Percentiles rank a stretch among this genome's conserved stretches.
Conservation (phyloP, 2,113 vertebrate genomes). For the Pterophyllum scalare region DNA sequence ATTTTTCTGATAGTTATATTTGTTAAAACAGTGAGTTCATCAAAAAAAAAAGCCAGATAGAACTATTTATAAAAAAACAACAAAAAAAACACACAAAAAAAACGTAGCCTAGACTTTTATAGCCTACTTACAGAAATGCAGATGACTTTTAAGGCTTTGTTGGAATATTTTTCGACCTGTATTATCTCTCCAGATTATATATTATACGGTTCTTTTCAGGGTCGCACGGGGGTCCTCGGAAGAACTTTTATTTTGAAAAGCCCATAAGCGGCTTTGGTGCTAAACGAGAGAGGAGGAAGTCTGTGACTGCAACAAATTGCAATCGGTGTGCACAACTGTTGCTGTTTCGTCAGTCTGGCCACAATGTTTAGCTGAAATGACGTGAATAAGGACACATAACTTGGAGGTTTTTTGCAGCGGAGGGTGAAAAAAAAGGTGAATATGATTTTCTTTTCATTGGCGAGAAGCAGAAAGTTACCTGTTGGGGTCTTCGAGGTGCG, state of each 20-base stretch:
- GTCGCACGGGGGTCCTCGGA: background rate
- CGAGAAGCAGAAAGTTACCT: slow-evolving; percentile 2
- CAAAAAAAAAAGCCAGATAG: background rate
- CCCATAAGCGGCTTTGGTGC: rapidly evolving
- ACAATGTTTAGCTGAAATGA: background rate
- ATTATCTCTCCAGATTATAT: background rate
- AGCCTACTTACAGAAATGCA: background rate
- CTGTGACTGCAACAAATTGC: rapidly evolving
- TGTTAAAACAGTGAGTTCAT: background rate
- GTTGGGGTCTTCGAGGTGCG: slow-evolving; percentile 1
- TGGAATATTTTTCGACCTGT: background rate
- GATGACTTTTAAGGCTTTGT: background rate
- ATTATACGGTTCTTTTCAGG: too few species aligned
- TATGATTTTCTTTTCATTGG: background rate
- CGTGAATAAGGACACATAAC: background rate
- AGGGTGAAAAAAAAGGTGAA: background rate
- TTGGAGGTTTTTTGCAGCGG: background rate
- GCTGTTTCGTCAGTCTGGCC: too few species aligned
- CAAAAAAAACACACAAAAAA: too few species aligned
- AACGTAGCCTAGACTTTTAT: background rate
- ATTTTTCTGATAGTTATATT: background rate
- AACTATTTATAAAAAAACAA: background rate
- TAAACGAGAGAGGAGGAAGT: slow-evolving; percentile 37
- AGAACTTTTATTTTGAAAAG: slow-evolving; percentile 47
- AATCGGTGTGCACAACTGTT: background rate